These are phyloP conservation scores for Lytechinus variegatus DNA, from an alignment of 35 echinoderm and acorn worm genomes.

Conservation along the genomic window DNA sequence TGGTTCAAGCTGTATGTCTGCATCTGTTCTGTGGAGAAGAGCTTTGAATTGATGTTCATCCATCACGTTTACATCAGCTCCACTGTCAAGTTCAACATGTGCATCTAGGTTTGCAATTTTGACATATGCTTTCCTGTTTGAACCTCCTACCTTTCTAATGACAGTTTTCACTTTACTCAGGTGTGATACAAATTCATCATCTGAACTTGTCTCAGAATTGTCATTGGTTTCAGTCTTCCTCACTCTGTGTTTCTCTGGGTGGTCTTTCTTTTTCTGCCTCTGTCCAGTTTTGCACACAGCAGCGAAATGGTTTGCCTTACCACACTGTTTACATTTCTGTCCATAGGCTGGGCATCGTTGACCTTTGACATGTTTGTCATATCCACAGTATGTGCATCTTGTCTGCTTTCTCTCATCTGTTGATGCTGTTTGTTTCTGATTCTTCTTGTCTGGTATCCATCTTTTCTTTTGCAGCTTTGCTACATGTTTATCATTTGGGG, in stretches of 20 bases:
- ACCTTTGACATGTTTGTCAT: constrained; percentile 18
- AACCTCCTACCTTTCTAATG: neutral
- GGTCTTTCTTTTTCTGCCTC: neutral
- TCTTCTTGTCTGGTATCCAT: neutral
- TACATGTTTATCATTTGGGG: neutral
- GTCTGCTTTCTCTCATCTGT: neutral
- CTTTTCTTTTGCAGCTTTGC: neutral
- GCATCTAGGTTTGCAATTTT: neutral
- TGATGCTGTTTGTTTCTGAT: neutral
- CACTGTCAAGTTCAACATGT: constrained; percentile 26
- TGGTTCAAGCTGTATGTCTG: neutral
- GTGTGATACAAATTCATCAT: constrained; percentile 33
- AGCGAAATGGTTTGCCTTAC: constrained; percentile 58
- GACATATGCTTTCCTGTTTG: neutral
- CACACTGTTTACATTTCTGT: constrained; percentile 50
- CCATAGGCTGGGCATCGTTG: constrained; percentile 64
- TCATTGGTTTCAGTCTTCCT: constrained; percentile 40
- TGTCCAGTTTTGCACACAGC: constrained; percentile 46
- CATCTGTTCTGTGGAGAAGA: neutral
- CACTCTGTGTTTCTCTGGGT: neutral
- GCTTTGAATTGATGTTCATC: constrained; percentile 51
- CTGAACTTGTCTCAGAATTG: constrained; percentile 12
- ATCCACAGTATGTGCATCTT: constrained; percentile 59
- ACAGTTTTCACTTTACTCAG: constrained; percentile 10
- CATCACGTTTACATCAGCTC: constrained; percentile 71